Conservation (phyloP, 2,797 vertebrate species). For the Etheostoma nigrum region DNA sequence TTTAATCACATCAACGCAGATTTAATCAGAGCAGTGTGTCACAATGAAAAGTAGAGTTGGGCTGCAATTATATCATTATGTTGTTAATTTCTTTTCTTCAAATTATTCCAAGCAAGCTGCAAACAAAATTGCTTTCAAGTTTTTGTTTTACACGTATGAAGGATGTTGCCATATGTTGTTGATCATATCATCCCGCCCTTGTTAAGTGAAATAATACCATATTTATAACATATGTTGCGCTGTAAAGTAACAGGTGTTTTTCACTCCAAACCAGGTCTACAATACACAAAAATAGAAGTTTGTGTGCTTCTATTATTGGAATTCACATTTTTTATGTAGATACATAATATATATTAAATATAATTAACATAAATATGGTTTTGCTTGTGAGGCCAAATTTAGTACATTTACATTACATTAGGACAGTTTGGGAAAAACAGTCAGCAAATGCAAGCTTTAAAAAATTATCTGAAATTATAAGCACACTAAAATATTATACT, state of each 20-base stretch:
- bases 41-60: background rate
- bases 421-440: background rate
- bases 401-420: background rate
- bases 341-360: background rate
- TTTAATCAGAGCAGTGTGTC: constrained; percentile 12
- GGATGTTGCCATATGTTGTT: background rate
- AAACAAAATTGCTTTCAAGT: background rate
- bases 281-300: background rate
- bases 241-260: background rate
- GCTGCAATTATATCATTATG: background rate
- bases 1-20: constrained; percentile 5
- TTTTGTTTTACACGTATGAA: background rate
- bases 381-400: background rate
- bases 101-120: background rate
- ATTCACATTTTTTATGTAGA: constrained; percentile 1
- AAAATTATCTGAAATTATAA: constrained; percentile 19
- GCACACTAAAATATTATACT: constrained; percentile 28
- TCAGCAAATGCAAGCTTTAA: background rate
- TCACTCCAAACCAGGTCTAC: background rate
- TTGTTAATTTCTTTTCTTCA: background rate
- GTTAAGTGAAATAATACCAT: background rate
- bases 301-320: background rate
- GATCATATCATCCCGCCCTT: background rate
- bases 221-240: background rate
- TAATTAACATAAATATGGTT: background rate